Conservation (phyloP, 1,140 invertebrate genomes). For the Cotesia glomerata region DNA sequence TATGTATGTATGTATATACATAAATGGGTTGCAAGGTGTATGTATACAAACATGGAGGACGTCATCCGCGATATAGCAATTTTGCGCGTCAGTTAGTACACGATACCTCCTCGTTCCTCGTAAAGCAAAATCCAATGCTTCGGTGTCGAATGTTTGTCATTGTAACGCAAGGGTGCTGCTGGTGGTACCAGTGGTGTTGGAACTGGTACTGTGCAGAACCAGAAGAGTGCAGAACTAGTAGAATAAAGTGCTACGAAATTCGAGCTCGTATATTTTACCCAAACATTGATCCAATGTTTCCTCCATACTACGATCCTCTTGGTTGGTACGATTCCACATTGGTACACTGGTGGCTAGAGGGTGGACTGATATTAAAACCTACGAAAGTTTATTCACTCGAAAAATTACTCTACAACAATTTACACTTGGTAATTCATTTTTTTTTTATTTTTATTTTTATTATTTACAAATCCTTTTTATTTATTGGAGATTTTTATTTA, state of each 20-base stretch:
- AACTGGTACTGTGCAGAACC: no score
- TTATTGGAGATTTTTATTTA: not conserved
- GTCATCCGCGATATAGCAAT: constrained; percentile 21
- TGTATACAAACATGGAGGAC: not conserved
- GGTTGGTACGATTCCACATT: not conserved
- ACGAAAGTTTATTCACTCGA: constrained; percentile 23
- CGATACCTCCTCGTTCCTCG: constrained; percentile 26
- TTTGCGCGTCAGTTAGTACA: constrained; percentile 30
- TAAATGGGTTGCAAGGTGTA: not conserved
- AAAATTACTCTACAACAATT: constrained; percentile 12
- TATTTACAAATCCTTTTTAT: not conserved
- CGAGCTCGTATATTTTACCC: constrained; percentile 24
- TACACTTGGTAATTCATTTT: constrained; percentile 1
- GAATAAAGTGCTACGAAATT: constrained; percentile 1
- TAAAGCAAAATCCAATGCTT: constrained; percentile 29
- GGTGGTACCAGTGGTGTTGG: no score
- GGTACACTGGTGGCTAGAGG: not conserved
- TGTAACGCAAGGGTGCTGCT: not conserved
- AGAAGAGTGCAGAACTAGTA: not conserved
- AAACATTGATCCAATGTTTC: constrained; percentile 28
- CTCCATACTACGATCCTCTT: not conserved
- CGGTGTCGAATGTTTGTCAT: constrained; percentile 25
- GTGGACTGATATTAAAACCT: constrained; percentile 22
- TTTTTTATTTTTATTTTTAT: constrained; percentile 1
- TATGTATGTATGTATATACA: not conserved